A percentile compares a stretch with the other conserved stretches of the same genome.
Conservation (phyloP, 2,113 vertebrate genomes). For the Triplophysa siluroides region DNA sequence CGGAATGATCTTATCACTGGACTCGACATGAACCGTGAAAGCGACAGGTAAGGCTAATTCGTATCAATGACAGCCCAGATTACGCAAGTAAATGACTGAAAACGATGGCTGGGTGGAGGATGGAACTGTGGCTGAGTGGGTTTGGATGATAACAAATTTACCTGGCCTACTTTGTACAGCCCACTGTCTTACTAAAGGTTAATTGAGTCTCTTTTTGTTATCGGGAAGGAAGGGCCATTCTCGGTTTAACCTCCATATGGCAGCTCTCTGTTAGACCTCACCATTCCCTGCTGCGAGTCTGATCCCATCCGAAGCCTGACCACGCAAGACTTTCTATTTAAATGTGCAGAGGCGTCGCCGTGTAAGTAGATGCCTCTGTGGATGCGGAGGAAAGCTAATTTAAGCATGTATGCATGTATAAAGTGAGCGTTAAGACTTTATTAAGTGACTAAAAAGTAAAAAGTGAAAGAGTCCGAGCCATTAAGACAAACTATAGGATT, state of each 20-base stretch:
- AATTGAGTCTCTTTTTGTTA: constrained; percentile 51
- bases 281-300: neutral
- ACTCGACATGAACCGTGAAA: constrained; percentile 12
- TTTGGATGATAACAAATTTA: constrained; percentile 37
- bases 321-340: neutral
- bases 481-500: too few species aligned
- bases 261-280: constrained; percentile 9
- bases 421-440: too few species aligned
- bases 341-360: too few species aligned
- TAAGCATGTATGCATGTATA: too few species aligned
- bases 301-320: neutral
- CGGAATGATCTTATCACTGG: constrained; percentile 3
- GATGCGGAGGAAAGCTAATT: too few species aligned
- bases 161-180: constrained; percentile 12
- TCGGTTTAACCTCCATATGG: constrained; percentile 36
- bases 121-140: neutral
- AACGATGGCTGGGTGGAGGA: neutral
- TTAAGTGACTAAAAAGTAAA: too few species aligned
- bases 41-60: neutral
- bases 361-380: too few species aligned
- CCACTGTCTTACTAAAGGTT: constrained; percentile 48
- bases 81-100: neutral
- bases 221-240: constrained; percentile 29
- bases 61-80: constrained; percentile 29
- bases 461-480: too few species aligned